Base-by-base conservation (phyloP, 1,140 invertebrate genomes). In the Aphelenchoides avenae region DNA sequence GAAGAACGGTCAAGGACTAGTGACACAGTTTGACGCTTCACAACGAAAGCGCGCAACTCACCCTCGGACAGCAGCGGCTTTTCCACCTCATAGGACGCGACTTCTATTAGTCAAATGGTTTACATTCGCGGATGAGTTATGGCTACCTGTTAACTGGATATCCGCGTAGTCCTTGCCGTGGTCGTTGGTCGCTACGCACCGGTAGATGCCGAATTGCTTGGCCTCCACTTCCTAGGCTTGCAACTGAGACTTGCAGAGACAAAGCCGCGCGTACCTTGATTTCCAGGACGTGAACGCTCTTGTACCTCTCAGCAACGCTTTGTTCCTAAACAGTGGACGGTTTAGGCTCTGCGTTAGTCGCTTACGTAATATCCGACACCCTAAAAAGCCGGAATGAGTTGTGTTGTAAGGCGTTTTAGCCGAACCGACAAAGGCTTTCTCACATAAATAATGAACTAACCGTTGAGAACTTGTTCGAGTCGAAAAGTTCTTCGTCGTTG, bases 121-220 rank as follows among this genome's bases (percentile, higher is more conserved):
- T n/a, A n/a, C n/a, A n/a, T n/a, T n/a, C n/a, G n/a, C n/a, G n/a
- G n/a, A n/a, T n/a, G n/a, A n/a, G n/a, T n/a, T n/a, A n/a, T n/a
- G n/a, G n/a, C 9, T 15, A 66, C 64, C 64, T 36, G 71, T 42
- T 27, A 68, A 49, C 43, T 49, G 52, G 34, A 68, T 68, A 22
- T 70, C 68, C n/a, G 42, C 62, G 49, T 37, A 68, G 40, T 68
- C 51, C 18, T 37, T 66, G 13, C 65, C 65, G 47, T 71, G 71
- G 34, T 68, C 65, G 48, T 68, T 68, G 24, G 34, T 46, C 26
- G 65, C 65, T 5, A 68, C 41, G 52, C 65, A 68, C 33, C 47
- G 27, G 47, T 68, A 68, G 11, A 11, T 43, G 11, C 65, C 65
- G 40, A 56, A 68, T 18, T 64, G 40, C 22, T 63, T 39, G 5